Base-by-base conservation (phyloP, 2,888 invertebrate genomes). In the Tholera decimalis region DNA sequence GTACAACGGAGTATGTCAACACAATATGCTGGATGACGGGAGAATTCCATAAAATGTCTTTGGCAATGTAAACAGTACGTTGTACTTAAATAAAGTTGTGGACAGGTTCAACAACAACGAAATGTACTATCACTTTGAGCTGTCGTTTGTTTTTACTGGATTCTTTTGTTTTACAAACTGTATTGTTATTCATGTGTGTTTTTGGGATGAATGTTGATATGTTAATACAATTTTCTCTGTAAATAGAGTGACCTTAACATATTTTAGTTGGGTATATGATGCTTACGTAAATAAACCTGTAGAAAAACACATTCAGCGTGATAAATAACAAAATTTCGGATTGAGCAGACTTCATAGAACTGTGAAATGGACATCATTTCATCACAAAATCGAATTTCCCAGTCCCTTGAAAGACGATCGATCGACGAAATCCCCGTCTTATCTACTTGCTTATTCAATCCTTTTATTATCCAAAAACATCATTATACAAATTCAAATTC, bases 391-490 rank as follows among this genome's bases (percentile, higher is more conserved):
- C 63, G 65, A 79, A 61, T 60, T 75, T n/a, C 49, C 35, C 51
- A 60, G 57, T 54, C 57, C 50, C 61, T 59, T 54, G 56, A 60
- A 68, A 58, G 77, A 55, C 77, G 65, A 67, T 80, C 76, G 75
- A 78, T 82, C 72, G 74, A 53, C 64, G 24, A 68, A 74, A 81
- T 78, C 83, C 79, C 74, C 76, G 69, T 72, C 82, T 79, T 78
- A 77, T 80, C 77, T 79, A 72, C 78, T 77, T 76, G 79, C 79
- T 80, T 82, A 82, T 82, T 83, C 81, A 83, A 83, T 85, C 85
- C 83, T 82, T 86, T 82, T 83, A 85, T 85, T 84, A 86, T 82
- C 82, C 82, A 81, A 84, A 83, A 85, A 87, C 82, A 84, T 81
- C 84, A 79, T 83, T 85, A 82, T 80, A 85, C 79, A 80, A 84